Evolutionary conservation across 2,888 invertebrate genomes (phyloP).

Genomic region (Chalcis sispes): DNA sequence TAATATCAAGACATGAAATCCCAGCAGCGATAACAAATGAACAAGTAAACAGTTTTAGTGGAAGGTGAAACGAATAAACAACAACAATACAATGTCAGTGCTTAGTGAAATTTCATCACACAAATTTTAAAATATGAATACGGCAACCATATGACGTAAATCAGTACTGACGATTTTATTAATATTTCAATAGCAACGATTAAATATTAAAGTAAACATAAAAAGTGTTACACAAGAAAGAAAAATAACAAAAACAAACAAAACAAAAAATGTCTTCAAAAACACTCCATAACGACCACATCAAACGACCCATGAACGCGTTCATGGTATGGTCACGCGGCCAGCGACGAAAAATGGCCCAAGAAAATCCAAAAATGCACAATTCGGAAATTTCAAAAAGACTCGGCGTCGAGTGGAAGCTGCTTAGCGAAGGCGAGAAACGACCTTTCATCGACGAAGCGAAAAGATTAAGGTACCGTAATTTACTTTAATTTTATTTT

Average conservation of each 20-base stretch:
- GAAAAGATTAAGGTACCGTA: constrained; percentile 86
- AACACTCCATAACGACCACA: constrained; percentile 82
- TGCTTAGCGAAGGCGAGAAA: constrained; percentile 90
- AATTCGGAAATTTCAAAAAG: constrained; percentile 93
- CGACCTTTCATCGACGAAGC: constrained; percentile 94
- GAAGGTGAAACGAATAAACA: background rate
- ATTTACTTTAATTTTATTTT: background rate
- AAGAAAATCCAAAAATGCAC: constrained; percentile 96
- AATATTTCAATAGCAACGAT: background rate
- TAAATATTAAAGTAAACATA: constrained; percentile 1
- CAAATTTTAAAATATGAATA: constrained; percentile 19
- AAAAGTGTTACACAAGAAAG: too few relatives aligned
- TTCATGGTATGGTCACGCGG: constrained; percentile 97
- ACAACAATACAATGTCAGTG: constrained; percentile 16
- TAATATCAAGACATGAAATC: too few relatives aligned
- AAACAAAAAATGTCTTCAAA: constrained; percentile 68
- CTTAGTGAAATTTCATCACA: constrained; percentile 19
- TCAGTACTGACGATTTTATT: background rate
- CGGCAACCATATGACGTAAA: background rate
- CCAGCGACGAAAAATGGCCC: constrained; percentile 93
- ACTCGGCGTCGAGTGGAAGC: constrained; percentile 92
- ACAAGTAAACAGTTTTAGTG: background rate
- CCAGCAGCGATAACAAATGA: too few relatives aligned
- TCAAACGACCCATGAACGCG: constrained; percentile 96
- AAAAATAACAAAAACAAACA: constrained; percentile 9